These are phyloP conservation scores for Girardia tigrina DNA, from an alignment of 2,888 invertebrate genomes.

Conservation along the genomic window DNA sequence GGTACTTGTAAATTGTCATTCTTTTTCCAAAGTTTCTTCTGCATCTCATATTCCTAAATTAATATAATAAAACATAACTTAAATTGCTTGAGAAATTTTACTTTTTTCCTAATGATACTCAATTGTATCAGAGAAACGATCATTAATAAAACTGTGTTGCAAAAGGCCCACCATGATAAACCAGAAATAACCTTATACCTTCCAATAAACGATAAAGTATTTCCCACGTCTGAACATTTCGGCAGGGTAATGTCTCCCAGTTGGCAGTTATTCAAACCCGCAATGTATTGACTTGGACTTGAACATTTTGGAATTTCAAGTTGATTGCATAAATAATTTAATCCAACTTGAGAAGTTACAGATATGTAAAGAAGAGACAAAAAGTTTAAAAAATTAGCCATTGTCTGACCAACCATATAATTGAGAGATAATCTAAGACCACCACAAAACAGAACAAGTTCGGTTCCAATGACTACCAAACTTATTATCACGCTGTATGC, in stretches of 20 bases:
- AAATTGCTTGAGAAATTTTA: too few relatives aligned
- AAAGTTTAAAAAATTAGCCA: not conserved
- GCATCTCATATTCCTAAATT: too few relatives aligned
- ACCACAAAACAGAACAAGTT: not conserved
- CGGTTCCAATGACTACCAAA: not conserved
- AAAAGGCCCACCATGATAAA: not conserved
- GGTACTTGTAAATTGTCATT: too few relatives aligned
- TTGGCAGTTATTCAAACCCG: not conserved
- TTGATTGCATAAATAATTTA: not conserved
- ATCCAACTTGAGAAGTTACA: not conserved
- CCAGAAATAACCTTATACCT: not conserved
- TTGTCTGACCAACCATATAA: slow-evolving; percentile 9
- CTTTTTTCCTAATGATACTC: not conserved
- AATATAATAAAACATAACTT: too few relatives aligned
- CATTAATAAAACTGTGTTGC: not conserved
- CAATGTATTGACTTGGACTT: not conserved
- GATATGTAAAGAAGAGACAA: not conserved
- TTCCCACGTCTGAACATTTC: not conserved
- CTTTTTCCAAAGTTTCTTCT: too few relatives aligned
- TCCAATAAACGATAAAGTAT: not conserved
- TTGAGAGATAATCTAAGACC: not conserved
- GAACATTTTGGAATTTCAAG: not conserved
- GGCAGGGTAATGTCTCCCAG: not conserved
- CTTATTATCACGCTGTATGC: not conserved
- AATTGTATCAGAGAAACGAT: not conserved